phyloP scores from a whole-genome alignment of 53 echinoderm and acorn worm species.

The Patiria pectinifera region DNA sequence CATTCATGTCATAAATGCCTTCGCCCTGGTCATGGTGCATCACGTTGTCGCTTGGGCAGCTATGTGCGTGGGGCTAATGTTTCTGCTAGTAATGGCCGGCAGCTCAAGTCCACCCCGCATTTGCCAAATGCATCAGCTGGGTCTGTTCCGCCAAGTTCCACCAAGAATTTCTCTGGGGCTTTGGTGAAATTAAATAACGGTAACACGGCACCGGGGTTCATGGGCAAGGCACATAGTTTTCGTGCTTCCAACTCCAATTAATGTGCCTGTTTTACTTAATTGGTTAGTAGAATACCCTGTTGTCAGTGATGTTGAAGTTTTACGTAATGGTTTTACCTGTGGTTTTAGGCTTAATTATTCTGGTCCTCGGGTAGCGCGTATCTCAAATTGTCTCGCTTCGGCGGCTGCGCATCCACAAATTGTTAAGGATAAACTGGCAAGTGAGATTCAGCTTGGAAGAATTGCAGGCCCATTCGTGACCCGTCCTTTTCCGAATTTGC shows the following conservation, averaged over 20 bases:
- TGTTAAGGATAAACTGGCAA: background rate
- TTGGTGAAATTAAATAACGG: background rate
- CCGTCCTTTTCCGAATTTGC: slow-evolving; percentile 1
- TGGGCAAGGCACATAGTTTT: background rate
- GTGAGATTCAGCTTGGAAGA: background rate
- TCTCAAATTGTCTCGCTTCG: background rate
- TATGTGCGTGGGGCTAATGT: background rate
- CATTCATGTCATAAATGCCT: background rate
- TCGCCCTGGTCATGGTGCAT: background rate
- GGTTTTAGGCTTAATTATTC: background rate
- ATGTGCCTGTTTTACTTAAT: background rate
- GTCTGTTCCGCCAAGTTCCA: background rate
- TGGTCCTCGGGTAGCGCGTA: background rate
- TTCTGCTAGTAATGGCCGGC: background rate
- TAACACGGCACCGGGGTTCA: background rate
- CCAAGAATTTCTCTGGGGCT: background rate
- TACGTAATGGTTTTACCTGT: background rate
- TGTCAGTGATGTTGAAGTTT: background rate
- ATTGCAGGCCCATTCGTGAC: slow-evolving; percentile 23
- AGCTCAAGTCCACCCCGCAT: background rate
- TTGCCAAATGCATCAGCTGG: background rate
- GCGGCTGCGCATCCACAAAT: background rate
- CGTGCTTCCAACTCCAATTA: background rate
- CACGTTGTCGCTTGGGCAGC: background rate
- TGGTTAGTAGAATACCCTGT: background rate